These are phyloP conservation scores for Phacellophora camtschatica DNA, from an alignment of 30 jellyfish, hydroid and myxozoan genomes.

Conservation along the genomic window DNA sequence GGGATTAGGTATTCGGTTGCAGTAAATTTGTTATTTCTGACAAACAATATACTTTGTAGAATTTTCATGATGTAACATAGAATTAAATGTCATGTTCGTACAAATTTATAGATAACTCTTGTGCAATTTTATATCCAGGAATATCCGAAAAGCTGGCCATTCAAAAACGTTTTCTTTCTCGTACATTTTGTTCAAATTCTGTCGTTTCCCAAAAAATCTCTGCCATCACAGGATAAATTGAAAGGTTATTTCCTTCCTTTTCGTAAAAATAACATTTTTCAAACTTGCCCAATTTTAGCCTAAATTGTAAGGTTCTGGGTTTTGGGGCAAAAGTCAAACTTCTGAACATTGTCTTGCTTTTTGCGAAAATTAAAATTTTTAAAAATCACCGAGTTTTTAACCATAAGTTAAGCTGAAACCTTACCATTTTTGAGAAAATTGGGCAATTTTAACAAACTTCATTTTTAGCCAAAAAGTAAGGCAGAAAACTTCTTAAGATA, in stretches of 20 bases:
- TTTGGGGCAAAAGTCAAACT: neutral
- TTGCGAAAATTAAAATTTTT: too few relatives aligned
- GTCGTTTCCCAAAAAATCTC: too few relatives aligned
- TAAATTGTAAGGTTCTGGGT: neutral
- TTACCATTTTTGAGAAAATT: neutral
- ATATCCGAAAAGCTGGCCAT: too few relatives aligned
- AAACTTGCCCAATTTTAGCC: neutral
- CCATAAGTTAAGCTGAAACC: neutral
- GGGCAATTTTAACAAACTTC: neutral
- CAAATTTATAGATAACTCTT: slow-evolving; percentile 34
- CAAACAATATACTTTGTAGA: neutral
- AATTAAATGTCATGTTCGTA: slow-evolving; percentile 20
- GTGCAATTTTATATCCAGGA: slow-evolving; percentile 30
- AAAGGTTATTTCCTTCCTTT: neutral
- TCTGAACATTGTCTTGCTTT: neutral
- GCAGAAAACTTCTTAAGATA: neutral
- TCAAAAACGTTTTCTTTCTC: too few relatives aligned
- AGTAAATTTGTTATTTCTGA: neutral
- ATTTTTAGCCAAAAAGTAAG: neutral
- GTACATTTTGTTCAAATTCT: too few relatives aligned
- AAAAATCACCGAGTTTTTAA: neutral
- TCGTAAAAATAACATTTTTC: neutral
- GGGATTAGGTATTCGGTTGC: too few relatives aligned
- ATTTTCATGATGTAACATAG: slow-evolving; percentile 39
- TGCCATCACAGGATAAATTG: too few relatives aligned